Percentiles rank a stretch among this genome's conserved stretches.
Conservation (phyloP, 2,113 vertebrate species). For the Procavia capensis region DNA sequence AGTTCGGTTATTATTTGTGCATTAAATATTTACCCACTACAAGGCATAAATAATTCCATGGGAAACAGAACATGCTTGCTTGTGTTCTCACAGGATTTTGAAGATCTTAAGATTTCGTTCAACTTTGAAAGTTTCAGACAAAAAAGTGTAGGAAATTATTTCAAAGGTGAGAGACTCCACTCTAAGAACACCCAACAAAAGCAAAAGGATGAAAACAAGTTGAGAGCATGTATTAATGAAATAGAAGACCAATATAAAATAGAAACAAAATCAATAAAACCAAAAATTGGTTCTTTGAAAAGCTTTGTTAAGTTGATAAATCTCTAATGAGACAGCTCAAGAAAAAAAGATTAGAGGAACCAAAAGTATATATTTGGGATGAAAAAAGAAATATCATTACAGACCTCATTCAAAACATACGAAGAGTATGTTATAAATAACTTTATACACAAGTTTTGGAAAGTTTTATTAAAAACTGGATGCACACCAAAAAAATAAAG, state of each 20-base stretch:
- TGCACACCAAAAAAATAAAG: neutral
- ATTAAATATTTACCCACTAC: neutral
- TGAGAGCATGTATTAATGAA: neutral
- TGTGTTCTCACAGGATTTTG: neutral
- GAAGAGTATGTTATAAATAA: neutral
- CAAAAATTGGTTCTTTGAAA: neutral
- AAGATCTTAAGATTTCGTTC: neutral
- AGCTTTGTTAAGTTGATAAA: neutral
- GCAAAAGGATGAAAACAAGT: neutral
- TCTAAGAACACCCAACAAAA: neutral
- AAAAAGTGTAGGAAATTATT: neutral
- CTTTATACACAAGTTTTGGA: neutral
- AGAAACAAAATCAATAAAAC: neutral
- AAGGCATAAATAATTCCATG: neutral
- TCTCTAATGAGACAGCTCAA: neutral
- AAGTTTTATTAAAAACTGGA: neutral
- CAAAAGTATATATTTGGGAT: neutral
- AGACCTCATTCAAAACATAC: neutral
- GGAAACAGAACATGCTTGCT: neutral
- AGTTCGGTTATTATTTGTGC: neutral
- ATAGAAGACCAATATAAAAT: neutral
- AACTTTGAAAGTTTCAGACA: neutral
- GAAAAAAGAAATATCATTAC: neutral
- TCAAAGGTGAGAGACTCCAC: neutral
- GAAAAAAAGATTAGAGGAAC: neutral